Base-by-base conservation (phyloP, 2,113 vertebrate genomes). In the Hyperoodon ampullatus region DNA sequence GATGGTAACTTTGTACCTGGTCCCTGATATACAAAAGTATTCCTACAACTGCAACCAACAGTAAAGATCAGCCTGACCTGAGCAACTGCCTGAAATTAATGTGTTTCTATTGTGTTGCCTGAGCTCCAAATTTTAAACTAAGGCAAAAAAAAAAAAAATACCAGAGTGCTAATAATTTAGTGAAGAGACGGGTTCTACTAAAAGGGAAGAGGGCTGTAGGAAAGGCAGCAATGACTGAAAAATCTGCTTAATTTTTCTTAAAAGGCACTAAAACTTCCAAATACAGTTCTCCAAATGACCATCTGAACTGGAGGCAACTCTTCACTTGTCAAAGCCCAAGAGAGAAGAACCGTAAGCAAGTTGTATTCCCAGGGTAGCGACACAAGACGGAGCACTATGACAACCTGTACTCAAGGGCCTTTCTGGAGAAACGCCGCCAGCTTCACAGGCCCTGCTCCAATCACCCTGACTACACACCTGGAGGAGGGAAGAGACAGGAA, bases 51-150 rank as follows among this genome's bases (percentile, higher is more conserved):
- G n/a, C 8, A 12, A 58, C 30, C 15, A 78, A 72, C 6, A 35
- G 10, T 30, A 44, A 33, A 18, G 16, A 14, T 28, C 47, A 10
- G 16, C 15, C 26, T 71, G 72, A n/a, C 33, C 58, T 84, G 44
- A 47, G 53, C 42, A 71, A 71, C n/a, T 28, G 11, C 13, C 44
- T 2, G 44, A 26, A 92, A 28, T n/a, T n/a, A 83, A 33, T 1
- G 28, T 71, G 23, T 65, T 86, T 44, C 87, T 39, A 7, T 28
- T 18, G 30, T 50, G n/a, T 35, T 60, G 35, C 9, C 30, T 84
- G 35, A 91, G 63, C 26, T 68, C 42, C 68, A 66, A 30, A 70
- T 80, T 87, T 90, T 42, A 90, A 93, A 81, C 30, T n/a, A 82
- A 72, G 26, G 18, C 3, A 78, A 72, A 42, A 5, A 39, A 58